Evolutionary conservation across 2,888 invertebrate genomes (phyloP), one percentile per base, ranked within the genome.

Genomic region (Lithophane socia): DNA sequence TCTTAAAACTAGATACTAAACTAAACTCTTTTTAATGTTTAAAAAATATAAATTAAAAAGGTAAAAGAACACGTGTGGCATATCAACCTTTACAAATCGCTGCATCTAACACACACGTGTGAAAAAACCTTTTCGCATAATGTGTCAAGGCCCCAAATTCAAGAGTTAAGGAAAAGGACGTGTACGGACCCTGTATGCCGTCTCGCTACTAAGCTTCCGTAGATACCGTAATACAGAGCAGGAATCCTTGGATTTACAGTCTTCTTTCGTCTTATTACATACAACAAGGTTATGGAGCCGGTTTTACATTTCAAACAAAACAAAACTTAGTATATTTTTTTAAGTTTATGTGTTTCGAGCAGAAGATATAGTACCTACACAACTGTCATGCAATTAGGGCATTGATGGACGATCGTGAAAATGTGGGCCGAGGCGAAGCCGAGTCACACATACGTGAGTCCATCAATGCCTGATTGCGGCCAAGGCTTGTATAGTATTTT

Each of bases 91-190:
- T 18, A 65, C 18, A 24, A 44, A 18, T 18, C 24, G 44, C 24
- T 60, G 49, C 9, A 58, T 29, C 21, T 49, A 18, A 4, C 42
- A n/a, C 16, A 3, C 37, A 42, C 10, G 58, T 61, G 42, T 56
- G 18, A 29, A 60, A 47, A 60, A 29, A 58, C n/a, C 42, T 29
- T 44, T n/a, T 54, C 47, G 29, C 16, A 56, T 56, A 67, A 24
- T 49, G 56, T 79, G 49, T 2, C 76, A 79, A 76, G 79, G 71
- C 0, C 76, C 42, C 67, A 13, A 24, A 54, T 47, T 49, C 47
- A 54, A 13, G 24, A 63, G 47, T 61, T n/a, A 56, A 70, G 29
- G 44, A 49, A 58, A 29, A 58, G n/a, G 10, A 69, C 47, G 75
- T 78, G 69, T 49, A n/a, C 9, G 49, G 75, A 56, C 24, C 54